Percentiles rank a stretch among this genome's conserved stretches.
These are phyloP conservation scores for Onychorhynchus coronatus DNA, from an alignment of 2,113 vertebrate genomes.

Conservation along the genomic window DNA sequence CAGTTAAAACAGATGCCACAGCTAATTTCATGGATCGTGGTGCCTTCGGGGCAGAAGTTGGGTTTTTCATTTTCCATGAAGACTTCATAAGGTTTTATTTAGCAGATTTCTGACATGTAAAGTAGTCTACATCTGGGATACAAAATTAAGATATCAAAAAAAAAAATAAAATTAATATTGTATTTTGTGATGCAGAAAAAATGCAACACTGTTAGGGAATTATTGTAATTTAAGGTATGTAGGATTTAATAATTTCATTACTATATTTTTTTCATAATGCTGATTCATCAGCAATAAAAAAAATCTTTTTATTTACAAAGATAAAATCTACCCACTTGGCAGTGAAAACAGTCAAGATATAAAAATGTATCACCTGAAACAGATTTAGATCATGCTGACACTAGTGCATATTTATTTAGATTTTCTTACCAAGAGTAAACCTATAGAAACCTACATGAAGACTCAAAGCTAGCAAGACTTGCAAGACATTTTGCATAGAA, in stretches of 20 bases:
- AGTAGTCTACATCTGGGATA: background rate
- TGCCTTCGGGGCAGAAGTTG: background rate
- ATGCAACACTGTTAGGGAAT: background rate
- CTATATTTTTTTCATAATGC: background rate
- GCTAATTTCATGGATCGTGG: constrained; percentile 11
- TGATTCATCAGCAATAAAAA: background rate
- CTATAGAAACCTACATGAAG: background rate
- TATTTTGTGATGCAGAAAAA: background rate
- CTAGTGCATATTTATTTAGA: background rate
- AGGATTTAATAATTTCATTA: background rate
- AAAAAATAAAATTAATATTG: background rate
- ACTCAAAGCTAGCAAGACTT: background rate
- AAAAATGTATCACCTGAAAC: background rate
- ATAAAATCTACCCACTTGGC: background rate
- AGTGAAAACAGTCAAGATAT: background rate
- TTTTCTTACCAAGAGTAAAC: background rate
- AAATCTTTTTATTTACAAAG: background rate
- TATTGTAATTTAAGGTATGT: background rate
- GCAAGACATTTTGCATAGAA: background rate
- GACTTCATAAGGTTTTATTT: background rate
- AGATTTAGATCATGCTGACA: background rate
- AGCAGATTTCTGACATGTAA: background rate
- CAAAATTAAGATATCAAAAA: background rate
- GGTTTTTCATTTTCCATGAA: background rate
- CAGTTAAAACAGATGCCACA: background rate